Evolutionary conservation across 2,888 invertebrate species (phyloP).

Genomic region (Conomelus anceps): DNA sequence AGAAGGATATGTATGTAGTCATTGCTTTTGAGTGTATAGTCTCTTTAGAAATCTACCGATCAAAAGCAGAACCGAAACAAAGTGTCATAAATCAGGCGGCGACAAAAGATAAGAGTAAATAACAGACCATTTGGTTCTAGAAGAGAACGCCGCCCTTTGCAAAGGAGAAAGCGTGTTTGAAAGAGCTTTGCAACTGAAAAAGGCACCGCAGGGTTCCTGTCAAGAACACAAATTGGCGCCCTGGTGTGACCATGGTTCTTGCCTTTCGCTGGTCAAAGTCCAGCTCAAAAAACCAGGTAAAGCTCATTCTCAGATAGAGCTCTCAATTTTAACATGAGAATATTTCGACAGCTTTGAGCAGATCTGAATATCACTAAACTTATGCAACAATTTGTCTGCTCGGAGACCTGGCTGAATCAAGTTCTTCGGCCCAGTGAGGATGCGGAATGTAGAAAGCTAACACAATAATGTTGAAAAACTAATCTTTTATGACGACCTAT

Average conservation of each 20-base stretch:
- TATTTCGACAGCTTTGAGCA: neutral
- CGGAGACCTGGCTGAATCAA: too few relatives aligned
- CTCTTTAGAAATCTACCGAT: neutral
- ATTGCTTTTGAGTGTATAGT: neutral
- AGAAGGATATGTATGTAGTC: neutral
- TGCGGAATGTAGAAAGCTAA: too few relatives aligned
- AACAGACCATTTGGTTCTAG: neutral
- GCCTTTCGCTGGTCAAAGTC: neutral
- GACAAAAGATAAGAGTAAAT: neutral
- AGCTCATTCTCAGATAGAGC: neutral
- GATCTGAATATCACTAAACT: neutral
- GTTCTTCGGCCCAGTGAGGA: too few relatives aligned
- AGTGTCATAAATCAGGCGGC: neutral
- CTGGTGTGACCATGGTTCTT: neutral
- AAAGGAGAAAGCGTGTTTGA: neutral
- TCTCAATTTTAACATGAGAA: neutral
- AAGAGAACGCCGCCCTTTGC: neutral
- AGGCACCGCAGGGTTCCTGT: neutral
- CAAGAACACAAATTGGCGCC: neutral
- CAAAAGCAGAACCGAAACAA: neutral
- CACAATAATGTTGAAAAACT: too few relatives aligned
- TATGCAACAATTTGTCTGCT: neutral
- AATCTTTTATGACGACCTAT: too few relatives aligned
- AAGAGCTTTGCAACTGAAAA: neutral
- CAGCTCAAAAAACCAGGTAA: neutral